Conservation (phyloP, 2,797 vertebrate genomes). For the Gallinago nigripennis region DNA sequence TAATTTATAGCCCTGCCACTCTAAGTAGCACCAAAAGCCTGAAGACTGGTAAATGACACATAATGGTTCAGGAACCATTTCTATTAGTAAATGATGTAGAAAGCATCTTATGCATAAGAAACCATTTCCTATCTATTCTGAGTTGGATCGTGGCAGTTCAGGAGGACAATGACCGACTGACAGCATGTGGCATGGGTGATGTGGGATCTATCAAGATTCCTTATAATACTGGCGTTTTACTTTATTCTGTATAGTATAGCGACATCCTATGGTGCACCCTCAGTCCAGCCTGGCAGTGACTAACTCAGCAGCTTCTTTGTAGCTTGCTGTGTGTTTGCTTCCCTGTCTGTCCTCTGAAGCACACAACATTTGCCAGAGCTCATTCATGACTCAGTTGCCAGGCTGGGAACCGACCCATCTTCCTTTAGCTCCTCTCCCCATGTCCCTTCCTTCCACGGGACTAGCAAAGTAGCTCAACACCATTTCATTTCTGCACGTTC, state of each 20-base stretch:
- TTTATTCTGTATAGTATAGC: not conserved
- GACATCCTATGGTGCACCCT: not conserved
- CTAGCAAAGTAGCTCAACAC: not conserved
- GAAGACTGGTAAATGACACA: not conserved
- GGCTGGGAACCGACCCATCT: fast-evolving
- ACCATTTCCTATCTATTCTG: not conserved
- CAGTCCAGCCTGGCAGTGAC: not conserved
- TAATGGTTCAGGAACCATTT: not conserved
- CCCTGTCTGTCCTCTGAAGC: not conserved
- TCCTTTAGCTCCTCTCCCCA: not conserved
- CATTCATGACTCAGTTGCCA: not conserved
- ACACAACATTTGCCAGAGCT: not conserved
- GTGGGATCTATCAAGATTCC: not conserved
- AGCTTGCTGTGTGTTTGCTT: not conserved
- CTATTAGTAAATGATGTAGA: not conserved
- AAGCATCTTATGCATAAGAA: not conserved
- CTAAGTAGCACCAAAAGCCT: not conserved
- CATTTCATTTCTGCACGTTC: not conserved
- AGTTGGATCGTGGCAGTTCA: not conserved
- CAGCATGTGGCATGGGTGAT: not conserved
- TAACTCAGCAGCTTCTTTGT: not conserved
- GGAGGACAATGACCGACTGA: not conserved
- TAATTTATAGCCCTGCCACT: not conserved
- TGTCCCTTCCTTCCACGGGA: not conserved
- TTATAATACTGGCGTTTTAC: not conserved